phyloP scores from a whole-genome alignment of 2,113 vertebrate genomes.

The Labeo catla region DNA sequence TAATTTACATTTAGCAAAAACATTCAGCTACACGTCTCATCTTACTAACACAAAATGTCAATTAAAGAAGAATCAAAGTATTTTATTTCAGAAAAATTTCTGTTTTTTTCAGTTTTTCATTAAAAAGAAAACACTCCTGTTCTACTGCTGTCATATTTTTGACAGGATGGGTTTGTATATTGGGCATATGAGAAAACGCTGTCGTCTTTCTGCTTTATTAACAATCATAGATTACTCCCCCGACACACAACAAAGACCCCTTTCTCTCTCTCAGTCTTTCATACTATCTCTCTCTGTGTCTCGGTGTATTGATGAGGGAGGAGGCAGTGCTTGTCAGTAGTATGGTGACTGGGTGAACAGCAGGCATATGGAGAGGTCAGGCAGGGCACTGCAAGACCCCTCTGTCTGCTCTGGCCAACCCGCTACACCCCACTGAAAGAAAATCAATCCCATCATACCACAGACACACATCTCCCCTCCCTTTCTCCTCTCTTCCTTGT shows the following conservation, averaged over 20 bases:
- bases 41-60: conserved; percentile 51
- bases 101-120: conserved; percentile 27
- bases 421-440: conserved; percentile 86
- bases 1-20: conserved; percentile 58
- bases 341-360: conserved; percentile 61
- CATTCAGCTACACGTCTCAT: conserved; percentile 49
- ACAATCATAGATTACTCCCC: conserved; percentile 23
- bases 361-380: conserved; percentile 86
- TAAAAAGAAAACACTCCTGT: conserved; percentile 31
- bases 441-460: conserved; percentile 80
- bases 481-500: not conserved
- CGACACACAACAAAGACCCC: conserved; percentile 23
- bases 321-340: conserved; percentile 32
- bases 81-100: conserved; percentile 48
- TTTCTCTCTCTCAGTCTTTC: conserved; percentile 25
- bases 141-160: conserved; percentile 33
- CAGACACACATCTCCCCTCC: conserved; percentile 54
- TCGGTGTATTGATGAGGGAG: conserved; percentile 81
- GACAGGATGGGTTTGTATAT: conserved; percentile 22
- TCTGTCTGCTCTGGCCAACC: conserved; percentile 75
- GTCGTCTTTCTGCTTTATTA: conserved; percentile 31
- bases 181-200: conserved; percentile 23
- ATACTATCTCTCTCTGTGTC: conserved; percentile 30
- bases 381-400: conserved; percentile 74
- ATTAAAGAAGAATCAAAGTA: conserved; percentile 50